These are phyloP conservation scores for Crypturellus tataupa DNA, from an alignment of 2,797 vertebrate genomes.

Conservation along the genomic window DNA sequence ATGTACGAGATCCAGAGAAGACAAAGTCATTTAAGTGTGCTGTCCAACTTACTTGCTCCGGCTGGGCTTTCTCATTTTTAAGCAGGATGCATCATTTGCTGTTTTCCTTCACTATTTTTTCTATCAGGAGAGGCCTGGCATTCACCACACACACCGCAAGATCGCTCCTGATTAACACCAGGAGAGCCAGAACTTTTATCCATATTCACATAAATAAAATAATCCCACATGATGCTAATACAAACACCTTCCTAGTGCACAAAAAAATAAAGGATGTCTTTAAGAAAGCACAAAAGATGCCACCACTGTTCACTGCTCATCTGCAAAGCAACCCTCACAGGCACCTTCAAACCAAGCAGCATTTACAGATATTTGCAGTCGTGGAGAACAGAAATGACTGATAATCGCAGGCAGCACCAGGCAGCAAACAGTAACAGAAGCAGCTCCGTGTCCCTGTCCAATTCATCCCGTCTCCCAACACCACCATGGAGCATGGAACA, in stretches of 20 bases:
- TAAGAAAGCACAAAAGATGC: background rate
- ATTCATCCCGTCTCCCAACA: conserved; percentile 6
- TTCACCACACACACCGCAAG: background rate
- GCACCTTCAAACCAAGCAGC: background rate
- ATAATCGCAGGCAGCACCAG: conserved; percentile 37
- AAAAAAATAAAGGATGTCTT: background rate
- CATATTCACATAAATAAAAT: background rate
- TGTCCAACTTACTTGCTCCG: background rate
- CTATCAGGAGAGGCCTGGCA: background rate
- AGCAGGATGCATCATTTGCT: background rate
- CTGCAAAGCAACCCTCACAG: background rate
- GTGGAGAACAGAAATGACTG: background rate
- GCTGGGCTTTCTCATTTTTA: background rate
- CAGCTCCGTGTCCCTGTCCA: conserved; percentile 5
- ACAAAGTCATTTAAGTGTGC: background rate
- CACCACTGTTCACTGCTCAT: background rate
- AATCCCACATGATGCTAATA: fast-evolving
- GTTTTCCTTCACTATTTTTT: background rate
- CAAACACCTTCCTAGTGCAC: background rate
- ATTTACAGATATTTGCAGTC: conserved; percentile 43
- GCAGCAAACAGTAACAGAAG: conserved; percentile 50
- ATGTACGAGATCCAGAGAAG: background rate
- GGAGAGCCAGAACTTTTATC: background rate
- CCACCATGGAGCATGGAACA: background rate
- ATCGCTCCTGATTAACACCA: background rate